Evolutionary conservation across 2,797 vertebrate genomes (phyloP).

Genomic region (Lateolabrax maculatus): DNA sequence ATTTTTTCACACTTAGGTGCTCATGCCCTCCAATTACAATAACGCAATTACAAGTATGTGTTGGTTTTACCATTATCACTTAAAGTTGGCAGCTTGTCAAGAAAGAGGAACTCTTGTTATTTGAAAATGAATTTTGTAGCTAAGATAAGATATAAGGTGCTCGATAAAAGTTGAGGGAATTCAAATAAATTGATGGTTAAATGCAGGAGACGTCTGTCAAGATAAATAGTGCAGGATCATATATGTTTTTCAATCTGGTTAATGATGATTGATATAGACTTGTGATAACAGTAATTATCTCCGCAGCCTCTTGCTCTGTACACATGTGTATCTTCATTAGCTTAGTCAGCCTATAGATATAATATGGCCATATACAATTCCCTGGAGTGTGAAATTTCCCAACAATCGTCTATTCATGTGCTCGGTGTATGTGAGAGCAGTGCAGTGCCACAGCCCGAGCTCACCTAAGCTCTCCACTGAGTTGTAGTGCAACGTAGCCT

Average conservation of each 20-base stretch:
- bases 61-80: slow-evolving; percentile 81
- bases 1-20: slow-evolving; percentile 77
- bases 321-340: slow-evolving; percentile 79
- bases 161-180: slow-evolving; percentile 36
- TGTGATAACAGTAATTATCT: slow-evolving; percentile 80
- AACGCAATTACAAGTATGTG: slow-evolving; percentile 74
- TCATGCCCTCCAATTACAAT: slow-evolving; percentile 73
- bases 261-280: slow-evolving; percentile 81
- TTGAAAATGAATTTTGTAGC: slow-evolving; percentile 52
- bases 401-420: slow-evolving; percentile 53
- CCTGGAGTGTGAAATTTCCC: slow-evolving; percentile 76
- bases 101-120: slow-evolving; percentile 48
- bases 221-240: slow-evolving; percentile 44
- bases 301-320: slow-evolving; percentile 69
- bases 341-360: slow-evolving; percentile 59
- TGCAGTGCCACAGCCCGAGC: slow-evolving; percentile 61
- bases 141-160: slow-evolving; percentile 19
- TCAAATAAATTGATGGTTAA: slow-evolving; percentile 41
- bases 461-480: slow-evolving; percentile 80
- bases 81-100: slow-evolving; percentile 72
- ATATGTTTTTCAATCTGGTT: slow-evolving; percentile 67
- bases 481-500: slow-evolving; percentile 77
- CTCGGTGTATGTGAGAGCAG: slow-evolving; percentile 49
- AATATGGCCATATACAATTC: slow-evolving; percentile 49
- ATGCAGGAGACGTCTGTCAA: slow-evolving; percentile 40